Evolutionary conservation across 2,113 vertebrate species (phyloP).

Genomic region (Xenopus laevis): DNA sequence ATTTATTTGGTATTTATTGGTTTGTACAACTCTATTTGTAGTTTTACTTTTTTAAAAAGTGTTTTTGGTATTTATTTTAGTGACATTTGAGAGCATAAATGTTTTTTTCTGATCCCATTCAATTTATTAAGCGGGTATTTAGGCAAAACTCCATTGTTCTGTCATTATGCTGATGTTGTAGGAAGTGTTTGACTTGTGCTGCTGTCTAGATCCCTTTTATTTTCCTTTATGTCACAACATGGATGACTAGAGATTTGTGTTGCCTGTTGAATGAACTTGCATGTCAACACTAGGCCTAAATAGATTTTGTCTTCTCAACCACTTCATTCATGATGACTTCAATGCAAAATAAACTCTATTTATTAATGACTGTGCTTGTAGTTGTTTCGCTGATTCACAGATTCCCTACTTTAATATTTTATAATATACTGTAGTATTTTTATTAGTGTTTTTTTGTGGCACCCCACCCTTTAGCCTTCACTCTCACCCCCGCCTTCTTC

Average conservation of each 20-base stretch:
- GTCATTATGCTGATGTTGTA: slow-evolving; percentile 48
- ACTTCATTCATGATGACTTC: slow-evolving; percentile 66
- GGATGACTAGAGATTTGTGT: slow-evolving; percentile 89
- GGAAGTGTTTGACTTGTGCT: slow-evolving; percentile 60
- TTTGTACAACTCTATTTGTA: background rate
- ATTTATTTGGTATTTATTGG: background rate
- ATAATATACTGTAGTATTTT: too few species aligned
- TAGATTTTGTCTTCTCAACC: slow-evolving; percentile 77
- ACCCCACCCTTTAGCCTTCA: too few species aligned
- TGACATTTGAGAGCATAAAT: background rate
- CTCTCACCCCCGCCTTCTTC: too few species aligned
- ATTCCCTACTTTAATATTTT: too few species aligned
- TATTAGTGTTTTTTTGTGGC: too few species aligned
- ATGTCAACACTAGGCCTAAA: slow-evolving; percentile 92
- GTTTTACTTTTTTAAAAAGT: slow-evolving; percentile 9
- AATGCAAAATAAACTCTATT: slow-evolving; percentile 56
- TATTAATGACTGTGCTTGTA: slow-evolving; percentile 57
- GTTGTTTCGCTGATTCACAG: slow-evolving; percentile 47
- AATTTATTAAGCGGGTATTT: slow-evolving; percentile 28
- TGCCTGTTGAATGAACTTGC: slow-evolving; percentile 93
- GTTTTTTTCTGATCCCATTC: slow-evolving; percentile 17
- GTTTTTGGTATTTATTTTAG: slow-evolving; percentile 1
- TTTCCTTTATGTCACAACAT: slow-evolving; percentile 69
- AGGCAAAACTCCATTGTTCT: slow-evolving; percentile 41
- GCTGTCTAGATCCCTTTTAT: slow-evolving; percentile 73